Base-by-base conservation (phyloP, 2,113 vertebrate species). In the Stictonetta naevosa region DNA sequence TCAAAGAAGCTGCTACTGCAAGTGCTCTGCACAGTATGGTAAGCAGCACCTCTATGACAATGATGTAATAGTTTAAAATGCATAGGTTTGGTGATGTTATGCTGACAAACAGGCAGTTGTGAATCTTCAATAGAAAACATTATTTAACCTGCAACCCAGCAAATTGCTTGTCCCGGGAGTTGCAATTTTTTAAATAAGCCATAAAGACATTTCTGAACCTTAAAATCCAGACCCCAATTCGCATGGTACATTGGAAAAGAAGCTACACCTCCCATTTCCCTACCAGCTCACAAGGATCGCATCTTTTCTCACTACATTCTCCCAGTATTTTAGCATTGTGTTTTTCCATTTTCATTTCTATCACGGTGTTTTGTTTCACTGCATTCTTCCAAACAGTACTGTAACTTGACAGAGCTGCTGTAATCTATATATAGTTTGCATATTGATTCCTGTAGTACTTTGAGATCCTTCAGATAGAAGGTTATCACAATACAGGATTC, bases 71-170 rank as follows among this genome's bases (percentile, higher is more conserved):
- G 85, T 67, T 96, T 83, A 92, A 96, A 96, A 96, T 91, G 94
- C 93, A 92, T 58, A 44, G 58, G 28, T 0, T 93, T 75, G 82
- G 71, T 71, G 76, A 86, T 92, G 86, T 72, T 97, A 74, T 38
- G 59, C 67, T 88, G 94, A 82, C 66, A 93, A 95, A 92, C 56
- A 94, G 72, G 82, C 75, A 90, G 84, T 74, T 92, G 62, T 67
- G 64, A 72, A 92, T 79, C 86, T 68, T 86, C 81, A 86, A 5
- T 38, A 60, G 33, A 74, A 92, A 90, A 78, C 66, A 62, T 91
- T 95, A 96, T 84, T 96, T 95, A 94, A 93, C 85, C 92, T 94
- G 64, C 90, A 92, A 93, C 34, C 83, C 76, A 79, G 83, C 31
- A 93, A 91, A 94, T 66, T 92, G 90, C 91, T 89, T 79, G 56